Base-by-base conservation (phyloP, 1,140 invertebrate genomes). In the Mactra quadrangularis region DNA sequence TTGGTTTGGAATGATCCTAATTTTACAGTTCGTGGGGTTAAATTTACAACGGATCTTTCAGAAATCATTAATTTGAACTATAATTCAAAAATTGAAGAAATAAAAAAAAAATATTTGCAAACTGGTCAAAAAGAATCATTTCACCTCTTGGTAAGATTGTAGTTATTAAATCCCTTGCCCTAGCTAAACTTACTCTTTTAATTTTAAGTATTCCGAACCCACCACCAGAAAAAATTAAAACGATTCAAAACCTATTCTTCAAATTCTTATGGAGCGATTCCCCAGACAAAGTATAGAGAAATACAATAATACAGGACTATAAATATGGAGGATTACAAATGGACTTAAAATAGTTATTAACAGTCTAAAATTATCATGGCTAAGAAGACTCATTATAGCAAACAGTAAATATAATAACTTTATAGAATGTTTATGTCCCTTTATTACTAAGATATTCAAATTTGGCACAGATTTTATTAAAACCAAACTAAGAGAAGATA, bases 81-180 rank as follows among this genome's bases (percentile, higher is more conserved):
- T n/a, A n/a, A 35, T 7, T 62, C 6, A 3, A 62, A 62, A 62
- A 62, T 62, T 35, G 59, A 62, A n/a, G 59, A 62, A 35, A 62
- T 62, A 13, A n/a, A n/a, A n/a, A 62, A 22, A 62, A 7, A n/a
- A n/a, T 35, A 9, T 62, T 62, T 11, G 15, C 59, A 1, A 29
- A n/a, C 22, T 62, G 59, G 59, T 62, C 59, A 7, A 62, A 62
- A 62, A 62, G 57, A 33, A 11, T 60, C 3, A 4, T 60, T 9
- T 31, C 57, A 11, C 57, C 57, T 4, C 7, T 60, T 29, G 57
- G 57, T 15, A 60, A 60, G n/a, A n/a, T n/a, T n/a, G n/a, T n/a
- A n/a, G n/a, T n/a, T n/a, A n/a, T n/a, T n/a, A n/a, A 60, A 6
- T 29, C 2, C 31, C 31, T 62, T 4, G 59, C 59, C n/a, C 31